Conservation (phyloP, 1,140 invertebrate species). For the Gryllus bimaculatus region DNA sequence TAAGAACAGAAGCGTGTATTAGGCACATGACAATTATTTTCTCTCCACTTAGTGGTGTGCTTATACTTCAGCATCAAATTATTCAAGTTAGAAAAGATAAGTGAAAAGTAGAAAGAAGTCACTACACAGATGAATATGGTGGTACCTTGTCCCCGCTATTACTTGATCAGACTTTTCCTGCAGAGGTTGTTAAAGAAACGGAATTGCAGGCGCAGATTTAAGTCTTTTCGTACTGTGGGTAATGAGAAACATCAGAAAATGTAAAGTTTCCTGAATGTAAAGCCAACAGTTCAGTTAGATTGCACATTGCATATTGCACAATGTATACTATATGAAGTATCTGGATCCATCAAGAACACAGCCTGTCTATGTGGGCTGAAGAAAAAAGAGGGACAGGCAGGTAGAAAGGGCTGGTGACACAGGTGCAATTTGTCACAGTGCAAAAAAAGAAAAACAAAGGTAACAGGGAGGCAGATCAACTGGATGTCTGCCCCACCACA, state of each 20-base stretch:
- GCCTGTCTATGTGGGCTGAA: not conserved
- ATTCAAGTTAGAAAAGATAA: not conserved
- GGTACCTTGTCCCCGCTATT: slow-evolving; percentile 29
- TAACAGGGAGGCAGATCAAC: not conserved
- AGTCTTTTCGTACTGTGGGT: slow-evolving; percentile 79
- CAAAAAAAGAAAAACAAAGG: not conserved
- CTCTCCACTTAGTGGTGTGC: not conserved
- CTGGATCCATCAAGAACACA: not conserved
- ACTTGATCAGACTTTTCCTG: slow-evolving; percentile 79
- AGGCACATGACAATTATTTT: not conserved
- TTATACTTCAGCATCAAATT: not conserved
- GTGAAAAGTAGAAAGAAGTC: not conserved
- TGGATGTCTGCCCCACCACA: not conserved
- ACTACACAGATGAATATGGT: not conserved
- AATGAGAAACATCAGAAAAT: slow-evolving; percentile 15
- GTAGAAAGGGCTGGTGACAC: not conserved
- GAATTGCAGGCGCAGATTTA: slow-evolving; percentile 83
- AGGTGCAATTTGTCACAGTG: not conserved
- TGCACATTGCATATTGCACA: slow-evolving; percentile 1
- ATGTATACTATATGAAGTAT: not conserved
- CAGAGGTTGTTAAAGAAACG: slow-evolving; percentile 86
- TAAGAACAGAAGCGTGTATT: not conserved
- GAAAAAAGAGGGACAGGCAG: not conserved
- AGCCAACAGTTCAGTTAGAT: not conserved
- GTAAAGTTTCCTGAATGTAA: not conserved